Base-by-base conservation (phyloP, 2,797 vertebrate genomes). In the Labroides dimidiatus region DNA sequence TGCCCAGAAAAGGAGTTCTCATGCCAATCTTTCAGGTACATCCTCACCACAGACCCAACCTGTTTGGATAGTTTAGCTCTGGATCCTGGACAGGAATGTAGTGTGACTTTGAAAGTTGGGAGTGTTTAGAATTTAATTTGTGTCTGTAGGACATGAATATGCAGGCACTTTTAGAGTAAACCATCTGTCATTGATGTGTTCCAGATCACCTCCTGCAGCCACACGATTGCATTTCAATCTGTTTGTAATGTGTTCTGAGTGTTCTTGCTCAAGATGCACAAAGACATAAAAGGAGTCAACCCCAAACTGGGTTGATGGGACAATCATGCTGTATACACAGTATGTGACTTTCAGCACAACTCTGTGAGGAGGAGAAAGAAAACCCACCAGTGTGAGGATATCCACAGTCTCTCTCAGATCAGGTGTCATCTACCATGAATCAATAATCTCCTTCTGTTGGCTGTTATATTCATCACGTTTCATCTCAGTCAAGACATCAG, bases 231-330 rank as follows among this genome's bases (percentile, higher is more conserved):
- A 56, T 77, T 68, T 56, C 12, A 58, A 14, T 50, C 36, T 59
- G 53, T 39, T 69, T 20, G 10, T 69, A 57, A 59, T 74, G 51
- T 1, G 0, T 44, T 30, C 42, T 45, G 13, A 64, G 48, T 55
- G 48, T 64, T 70, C 49, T 53, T 57, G 49, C 65, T 50, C 24
- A 43, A 61, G 27, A 56, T 49, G 21, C 60, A 63, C 23, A 27
- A 37, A 23, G 36, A 41, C 17, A 33, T 49, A 19, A 39, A 67
- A 17, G 4, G 14, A 66, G 45, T 62, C 41, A 49, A 42, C 21
- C 14, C 1, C 50, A 49, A 64, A 27, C n/a, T 55, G 37, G 11
- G 23, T 10, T 45, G 14, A 68, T n/a, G 30, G 30, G 30, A 33
- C 30, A 33, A 33, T 33, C 8, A 33, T 8, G 5, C 30, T 33